Percentiles rank a stretch among this genome's conserved stretches.
Conservation (phyloP, 2,113 vertebrate species). For the Arizona elegans region DNA sequence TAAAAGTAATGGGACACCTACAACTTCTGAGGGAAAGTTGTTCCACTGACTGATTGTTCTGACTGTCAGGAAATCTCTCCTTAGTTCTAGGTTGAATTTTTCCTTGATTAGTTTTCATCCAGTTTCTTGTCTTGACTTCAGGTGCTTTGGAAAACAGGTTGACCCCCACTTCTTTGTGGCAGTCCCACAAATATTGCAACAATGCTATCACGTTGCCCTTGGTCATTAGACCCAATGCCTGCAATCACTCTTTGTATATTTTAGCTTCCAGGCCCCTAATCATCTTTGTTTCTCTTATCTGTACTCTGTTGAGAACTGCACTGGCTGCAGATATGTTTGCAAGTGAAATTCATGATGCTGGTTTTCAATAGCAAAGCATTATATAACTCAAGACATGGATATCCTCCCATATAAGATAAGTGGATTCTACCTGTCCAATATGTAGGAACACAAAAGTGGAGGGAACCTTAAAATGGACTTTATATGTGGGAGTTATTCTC, state of each 20-base stretch:
- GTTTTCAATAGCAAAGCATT: not conserved
- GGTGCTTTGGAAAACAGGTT: not conserved
- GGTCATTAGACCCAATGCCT: not conserved
- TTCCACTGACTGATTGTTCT: not conserved
- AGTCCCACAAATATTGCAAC: not conserved
- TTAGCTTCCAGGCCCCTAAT: not conserved
- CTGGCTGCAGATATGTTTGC: not conserved
- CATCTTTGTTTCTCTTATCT: too few species aligned
- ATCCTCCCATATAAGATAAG: not conserved
- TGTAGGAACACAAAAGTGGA: not conserved
- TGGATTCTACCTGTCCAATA: not conserved
- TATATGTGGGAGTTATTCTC: not conserved
- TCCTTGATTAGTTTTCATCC: not conserved
- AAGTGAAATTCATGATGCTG: not conserved
- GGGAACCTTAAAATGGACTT: not conserved
- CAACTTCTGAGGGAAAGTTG: not conserved
- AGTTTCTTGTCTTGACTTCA: not conserved
- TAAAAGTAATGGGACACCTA: not conserved
- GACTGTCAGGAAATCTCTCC: not conserved
- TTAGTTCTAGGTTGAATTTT: not conserved
- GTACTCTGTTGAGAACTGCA: not conserved
- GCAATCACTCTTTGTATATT: not conserved
- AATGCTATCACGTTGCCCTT: not conserved
- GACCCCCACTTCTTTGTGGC: not conserved
- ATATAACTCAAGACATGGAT: not conserved